phyloP scores from a whole-genome alignment of 2,888 invertebrate species.

The Scrobipalpa costella region DNA sequence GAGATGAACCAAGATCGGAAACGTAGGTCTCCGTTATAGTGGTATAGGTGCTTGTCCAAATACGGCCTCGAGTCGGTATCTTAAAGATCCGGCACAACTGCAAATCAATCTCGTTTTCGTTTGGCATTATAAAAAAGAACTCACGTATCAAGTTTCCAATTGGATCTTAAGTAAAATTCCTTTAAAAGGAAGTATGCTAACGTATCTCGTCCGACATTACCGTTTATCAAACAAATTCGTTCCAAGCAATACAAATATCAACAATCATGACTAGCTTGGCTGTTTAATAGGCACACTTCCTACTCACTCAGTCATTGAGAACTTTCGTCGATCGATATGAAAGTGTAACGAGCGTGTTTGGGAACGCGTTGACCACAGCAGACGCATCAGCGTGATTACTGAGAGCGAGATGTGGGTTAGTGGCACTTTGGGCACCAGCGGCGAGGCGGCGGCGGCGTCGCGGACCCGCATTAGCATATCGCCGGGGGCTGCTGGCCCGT shows the following conservation, averaged over 20 bases:
- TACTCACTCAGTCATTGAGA: conserved; percentile 52
- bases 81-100: conserved; percentile 11
- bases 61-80: conserved; percentile 32
- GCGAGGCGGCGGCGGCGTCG: conserved; percentile 44
- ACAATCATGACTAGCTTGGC: conserved; percentile 26
- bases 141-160: conserved; percentile 5
- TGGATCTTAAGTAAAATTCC: conserved; percentile 3
- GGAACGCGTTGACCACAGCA: conserved; percentile 69
- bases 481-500: conserved; percentile 73
- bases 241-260: conserved; percentile 30
- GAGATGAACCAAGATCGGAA: conserved; percentile 54
- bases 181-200: conserved; percentile 21
- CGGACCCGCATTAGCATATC: conserved; percentile 70
- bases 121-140: conserved; percentile 17
- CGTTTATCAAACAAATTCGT: conserved; percentile 29
- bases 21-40: conserved; percentile 42
- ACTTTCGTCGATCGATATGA: conserved; percentile 75
- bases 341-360: conserved; percentile 76
- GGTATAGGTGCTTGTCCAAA: conserved; percentile 39
- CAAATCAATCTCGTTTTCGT: conserved; percentile 23
- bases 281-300: conserved; percentile 36
- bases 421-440: conserved; percentile 55
- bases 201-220: conserved; percentile 16
- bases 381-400: conserved; percentile 65
- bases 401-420: conserved; percentile 71